phyloP scores from a whole-genome alignment of 2,797 vertebrate genomes.

The Enteromius argenteus region DNA sequence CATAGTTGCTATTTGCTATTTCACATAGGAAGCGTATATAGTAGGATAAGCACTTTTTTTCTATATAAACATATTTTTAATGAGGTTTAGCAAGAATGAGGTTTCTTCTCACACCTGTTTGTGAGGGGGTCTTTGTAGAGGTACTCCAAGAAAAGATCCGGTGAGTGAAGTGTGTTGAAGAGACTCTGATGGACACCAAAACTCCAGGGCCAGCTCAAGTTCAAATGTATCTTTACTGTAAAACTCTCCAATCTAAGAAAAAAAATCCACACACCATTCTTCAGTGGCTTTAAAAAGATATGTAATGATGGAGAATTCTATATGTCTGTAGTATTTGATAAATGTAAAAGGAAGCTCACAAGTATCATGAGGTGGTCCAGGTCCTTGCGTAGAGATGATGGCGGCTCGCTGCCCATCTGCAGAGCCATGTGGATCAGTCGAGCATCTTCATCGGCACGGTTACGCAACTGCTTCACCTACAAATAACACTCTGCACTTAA shows the following conservation, averaged over 20 bases:
- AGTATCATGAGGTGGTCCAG: conserved; percentile 94
- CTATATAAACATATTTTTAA: background rate
- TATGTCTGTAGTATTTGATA: background rate
- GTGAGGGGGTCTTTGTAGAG: conserved; percentile 94
- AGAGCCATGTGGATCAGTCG: conserved; percentile 95
- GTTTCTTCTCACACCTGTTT: conserved; percentile 84
- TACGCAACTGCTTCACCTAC: conserved; percentile 96
- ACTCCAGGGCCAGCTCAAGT: conserved; percentile 93
- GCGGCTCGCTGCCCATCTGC: conserved; percentile 95
- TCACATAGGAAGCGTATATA: background rate
- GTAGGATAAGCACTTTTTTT: background rate
- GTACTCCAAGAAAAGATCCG: conserved; percentile 92
- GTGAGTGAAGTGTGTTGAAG: conserved; percentile 91
- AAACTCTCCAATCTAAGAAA: conserved; percentile 86
- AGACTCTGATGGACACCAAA: conserved; percentile 96
- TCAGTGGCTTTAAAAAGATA: no score
- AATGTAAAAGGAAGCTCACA: conserved; percentile 73
- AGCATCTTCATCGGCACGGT: conserved; percentile 96
- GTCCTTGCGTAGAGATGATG: conserved; percentile 88
- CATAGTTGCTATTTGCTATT: background rate
- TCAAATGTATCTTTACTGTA: conserved; percentile 91
- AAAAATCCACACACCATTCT: background rate
- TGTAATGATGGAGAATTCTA: background rate
- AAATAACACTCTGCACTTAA: conserved; percentile 20
- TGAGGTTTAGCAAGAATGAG: background rate